Conservation (phyloP, 2,113 vertebrate genomes). For the Pomatostomus ruficeps region DNA sequence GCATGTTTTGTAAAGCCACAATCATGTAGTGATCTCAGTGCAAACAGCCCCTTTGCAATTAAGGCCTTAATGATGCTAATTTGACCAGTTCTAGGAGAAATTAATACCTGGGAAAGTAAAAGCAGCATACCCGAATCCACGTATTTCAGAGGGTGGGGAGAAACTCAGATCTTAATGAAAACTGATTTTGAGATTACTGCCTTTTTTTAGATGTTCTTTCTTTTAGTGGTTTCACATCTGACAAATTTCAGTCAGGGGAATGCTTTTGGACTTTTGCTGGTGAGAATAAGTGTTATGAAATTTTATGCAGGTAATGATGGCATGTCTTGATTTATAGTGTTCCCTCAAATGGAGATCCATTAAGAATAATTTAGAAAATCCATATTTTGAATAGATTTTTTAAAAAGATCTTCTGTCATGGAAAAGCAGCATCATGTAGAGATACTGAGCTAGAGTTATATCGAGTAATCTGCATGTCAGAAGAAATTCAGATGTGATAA, state of each 20-base stretch:
- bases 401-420: neutral
- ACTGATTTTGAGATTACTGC: neutral
- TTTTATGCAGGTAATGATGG: neutral
- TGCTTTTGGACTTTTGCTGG: neutral
- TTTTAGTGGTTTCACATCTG: neutral
- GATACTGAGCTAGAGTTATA: neutral
- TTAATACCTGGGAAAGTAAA: neutral
- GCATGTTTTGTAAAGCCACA: neutral
- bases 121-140: neutral
- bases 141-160: neutral
- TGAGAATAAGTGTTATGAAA: neutral
- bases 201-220: neutral
- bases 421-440: neutral
- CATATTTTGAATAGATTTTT: neutral
- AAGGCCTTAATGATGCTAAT: neutral
- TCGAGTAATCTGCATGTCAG: neutral
- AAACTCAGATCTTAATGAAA: neutral
- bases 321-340: neutral
- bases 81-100: neutral
- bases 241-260: neutral
- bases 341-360: neutral
- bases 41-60: neutral
- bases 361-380: neutral
- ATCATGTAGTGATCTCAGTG: neutral
- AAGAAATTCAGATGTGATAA: neutral